A percentile compares a stretch with the other conserved stretches of the same genome.
phyloP scores from a whole-genome alignment of 2,888 invertebrate species.

The Rhamphomyia laevipes region DNA sequence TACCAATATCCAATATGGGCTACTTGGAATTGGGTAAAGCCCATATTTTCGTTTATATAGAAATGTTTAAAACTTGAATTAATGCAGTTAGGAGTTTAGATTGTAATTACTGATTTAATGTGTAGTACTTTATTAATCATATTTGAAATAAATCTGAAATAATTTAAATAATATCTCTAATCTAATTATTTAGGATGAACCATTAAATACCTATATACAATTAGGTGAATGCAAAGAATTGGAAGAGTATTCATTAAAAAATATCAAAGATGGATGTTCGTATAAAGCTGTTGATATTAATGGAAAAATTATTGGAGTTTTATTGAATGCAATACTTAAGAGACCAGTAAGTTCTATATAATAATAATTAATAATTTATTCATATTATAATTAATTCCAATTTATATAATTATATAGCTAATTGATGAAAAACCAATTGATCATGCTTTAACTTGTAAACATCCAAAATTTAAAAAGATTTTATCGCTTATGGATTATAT shows the following conservation, averaged over 20 bases:
- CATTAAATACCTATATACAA: slow-evolving; percentile 32
- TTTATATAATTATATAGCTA: not conserved
- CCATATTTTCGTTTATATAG: no score
- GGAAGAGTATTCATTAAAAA: slow-evolving; percentile 42
- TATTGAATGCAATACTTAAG: slow-evolving; percentile 40
- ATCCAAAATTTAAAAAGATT: slow-evolving; percentile 44
- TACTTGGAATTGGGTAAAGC: no score
- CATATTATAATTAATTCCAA: not conserved
- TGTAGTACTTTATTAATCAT: no score
- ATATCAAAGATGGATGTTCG: slow-evolving; percentile 43
- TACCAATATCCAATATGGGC: no score
- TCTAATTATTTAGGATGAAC: slow-evolving; percentile 37
- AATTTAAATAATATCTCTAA: slow-evolving; percentile 6
- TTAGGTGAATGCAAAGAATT: slow-evolving; percentile 39
- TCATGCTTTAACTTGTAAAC: slow-evolving; percentile 32
- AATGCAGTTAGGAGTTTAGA: no score
- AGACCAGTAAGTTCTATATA: slow-evolving; percentile 27
- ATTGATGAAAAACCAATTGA: slow-evolving; percentile 24
- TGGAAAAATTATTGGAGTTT: slow-evolving; percentile 43
- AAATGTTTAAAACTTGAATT: no score
- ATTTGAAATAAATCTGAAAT: no score
- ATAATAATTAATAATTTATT: not conserved
- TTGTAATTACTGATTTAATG: no score
- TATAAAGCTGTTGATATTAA: slow-evolving; percentile 42
- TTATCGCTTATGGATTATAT: slow-evolving; percentile 40